These are phyloP conservation scores for Pristionchus arcanus DNA, from an alignment of 2,888 invertebrate genomes.

Conservation along the genomic window DNA sequence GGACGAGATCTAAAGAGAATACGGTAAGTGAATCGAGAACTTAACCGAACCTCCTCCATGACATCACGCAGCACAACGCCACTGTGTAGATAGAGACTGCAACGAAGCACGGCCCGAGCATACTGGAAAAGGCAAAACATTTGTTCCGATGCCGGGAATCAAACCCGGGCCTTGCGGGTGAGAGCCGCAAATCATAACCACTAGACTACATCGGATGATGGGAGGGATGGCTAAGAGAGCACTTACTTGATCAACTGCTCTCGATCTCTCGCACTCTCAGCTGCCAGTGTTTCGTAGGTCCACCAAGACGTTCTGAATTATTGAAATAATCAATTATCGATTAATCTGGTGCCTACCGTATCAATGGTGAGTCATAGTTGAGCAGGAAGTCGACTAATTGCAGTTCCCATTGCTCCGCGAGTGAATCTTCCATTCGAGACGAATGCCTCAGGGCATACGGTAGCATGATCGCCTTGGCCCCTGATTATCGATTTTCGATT, in stretches of 20 bases:
- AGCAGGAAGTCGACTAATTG: slow-evolving; percentile 72
- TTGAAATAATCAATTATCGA: neutral
- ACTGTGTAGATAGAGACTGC: slow-evolving; percentile 78
- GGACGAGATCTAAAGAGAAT: slow-evolving; percentile 57
- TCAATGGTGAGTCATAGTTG: slow-evolving; percentile 61
- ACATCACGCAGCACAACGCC: slow-evolving; percentile 74
- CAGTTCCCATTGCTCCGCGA: slow-evolving; percentile 79
- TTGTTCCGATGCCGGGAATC: slow-evolving; percentile 69
- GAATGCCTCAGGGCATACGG: slow-evolving; percentile 78
- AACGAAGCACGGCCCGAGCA: slow-evolving; percentile 77
- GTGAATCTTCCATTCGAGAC: slow-evolving; percentile 69
- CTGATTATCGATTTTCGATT: slow-evolving; percentile 56
- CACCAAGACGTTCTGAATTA: slow-evolving; percentile 73
- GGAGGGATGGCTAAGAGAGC: neutral
- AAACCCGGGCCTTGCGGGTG: slow-evolving; percentile 74
- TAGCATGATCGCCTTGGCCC: slow-evolving; percentile 77
- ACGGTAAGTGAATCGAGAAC: slow-evolving; percentile 12
- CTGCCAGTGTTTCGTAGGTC: slow-evolving; percentile 78
- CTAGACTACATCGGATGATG: slow-evolving; percentile 65
- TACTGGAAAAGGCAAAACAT: slow-evolving; percentile 62
- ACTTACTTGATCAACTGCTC: slow-evolving; percentile 71
- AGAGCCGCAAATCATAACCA: slow-evolving; percentile 72
- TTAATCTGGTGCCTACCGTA: neutral
- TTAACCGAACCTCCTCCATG: slow-evolving; percentile 88
- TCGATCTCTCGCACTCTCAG: slow-evolving; percentile 76